Percentiles rank a stretch among this genome's conserved stretches.
Conservation (phyloP, 1,140 invertebrate genomes). For the Portunus trituberculatus region DNA sequence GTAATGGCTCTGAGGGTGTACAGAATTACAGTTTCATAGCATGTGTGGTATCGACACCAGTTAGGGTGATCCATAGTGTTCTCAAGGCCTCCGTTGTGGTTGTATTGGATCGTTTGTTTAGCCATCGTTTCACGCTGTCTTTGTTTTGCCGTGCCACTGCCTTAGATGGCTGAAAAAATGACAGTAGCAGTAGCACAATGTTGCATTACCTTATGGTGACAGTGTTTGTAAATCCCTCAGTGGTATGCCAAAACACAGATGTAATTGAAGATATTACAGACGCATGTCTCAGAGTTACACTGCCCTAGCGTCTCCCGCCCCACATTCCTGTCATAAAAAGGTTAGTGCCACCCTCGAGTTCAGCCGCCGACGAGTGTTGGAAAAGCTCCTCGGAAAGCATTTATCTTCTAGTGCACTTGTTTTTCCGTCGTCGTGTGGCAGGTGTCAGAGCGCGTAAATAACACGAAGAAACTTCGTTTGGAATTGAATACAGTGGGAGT, state of each 20-base stretch:
- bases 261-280: neutral
- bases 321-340: neutral
- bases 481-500: neutral
- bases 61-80: neutral
- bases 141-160: neutral
- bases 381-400: conserved; percentile 11
- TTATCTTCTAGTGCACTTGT: conserved; percentile 22
- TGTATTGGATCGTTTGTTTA: conserved; percentile 2
- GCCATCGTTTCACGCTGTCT: neutral
- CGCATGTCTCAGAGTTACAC: neutral
- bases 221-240: neutral
- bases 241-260: neutral
- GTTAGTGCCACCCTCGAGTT: neutral
- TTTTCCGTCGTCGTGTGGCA: conserved; percentile 7
- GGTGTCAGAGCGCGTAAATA: conserved; percentile 20
- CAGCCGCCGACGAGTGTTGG: neutral
- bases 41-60: neutral
- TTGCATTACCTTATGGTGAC: neutral
- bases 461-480: conserved; percentile 23
- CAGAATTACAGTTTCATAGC: neutral
- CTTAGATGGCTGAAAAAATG: neutral
- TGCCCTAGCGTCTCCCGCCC: neutral
- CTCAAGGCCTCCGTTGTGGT: neutral
- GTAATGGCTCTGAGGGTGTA: neutral
- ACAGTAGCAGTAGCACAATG: neutral